Base-by-base conservation (phyloP, 1,140 invertebrate species). In the Mesaphorura yosii region DNA sequence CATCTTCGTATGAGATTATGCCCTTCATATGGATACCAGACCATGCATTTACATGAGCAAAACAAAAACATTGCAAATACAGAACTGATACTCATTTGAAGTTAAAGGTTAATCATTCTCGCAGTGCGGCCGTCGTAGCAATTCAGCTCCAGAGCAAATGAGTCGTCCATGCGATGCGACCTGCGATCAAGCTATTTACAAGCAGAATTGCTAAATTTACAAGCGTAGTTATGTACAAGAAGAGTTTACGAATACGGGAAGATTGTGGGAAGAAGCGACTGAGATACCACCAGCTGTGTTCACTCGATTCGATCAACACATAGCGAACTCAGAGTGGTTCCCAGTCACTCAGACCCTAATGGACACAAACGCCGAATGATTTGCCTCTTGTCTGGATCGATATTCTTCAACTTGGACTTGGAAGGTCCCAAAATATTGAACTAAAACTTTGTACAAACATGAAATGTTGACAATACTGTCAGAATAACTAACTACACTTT, bases 241-340 rank as follows among this genome's bases (percentile, higher is more conserved):
- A 34, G n/a, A n/a, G 31, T 34, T n/a, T 10, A 34, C 10, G 31
- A 10, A 10, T n/a, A 34, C 31, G n/a, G 31, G n/a, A n/a, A n/a
- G n/a, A 45, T 23, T 19, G 48, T 42, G 58, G 44, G 51, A 65
- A 53, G 52, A 69, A 68, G 70, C 70, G 73, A 87, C 85, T 88
- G 86, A 89, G 88, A 89, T 89, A 91, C 88, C 88, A 91, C 88
- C 86, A 90, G 86, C 87, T 91, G 88, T 91, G 88, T 91, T 91
- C 88, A 91, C 86, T 82, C 76, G 73, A 74, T 73, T 75, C 71
- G 75, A 72, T 54, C 38, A 76, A 75, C 72, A 59, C 73, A 70
- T 81, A 87, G 86, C 78, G 83, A 89, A 86, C 86, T 81, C 86
- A 88, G 86, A 82, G 85, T 88, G 86, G 86, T 80, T 85, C 86